phyloP scores from a whole-genome alignment of 2,113 vertebrate species.

The Eupsittula cactorum region DNA sequence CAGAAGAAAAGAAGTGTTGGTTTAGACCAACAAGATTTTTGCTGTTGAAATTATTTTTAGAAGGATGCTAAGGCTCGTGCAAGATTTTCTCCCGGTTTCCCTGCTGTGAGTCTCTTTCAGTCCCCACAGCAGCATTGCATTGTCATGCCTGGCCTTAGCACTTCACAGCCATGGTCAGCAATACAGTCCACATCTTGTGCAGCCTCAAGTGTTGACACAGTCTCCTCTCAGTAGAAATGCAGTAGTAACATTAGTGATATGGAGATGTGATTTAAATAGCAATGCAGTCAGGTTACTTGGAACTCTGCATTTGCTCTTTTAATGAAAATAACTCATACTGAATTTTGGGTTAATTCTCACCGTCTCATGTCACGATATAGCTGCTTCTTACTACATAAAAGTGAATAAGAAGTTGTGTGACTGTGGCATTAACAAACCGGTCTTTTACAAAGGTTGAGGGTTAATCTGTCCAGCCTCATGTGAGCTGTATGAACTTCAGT shows the following conservation, averaged over 20 bases:
- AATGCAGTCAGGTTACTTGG: not conserved
- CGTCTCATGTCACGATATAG: accelerated
- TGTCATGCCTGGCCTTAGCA: not conserved
- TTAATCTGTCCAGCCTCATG: not conserved
- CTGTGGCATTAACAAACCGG: not conserved
- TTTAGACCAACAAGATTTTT: not conserved
- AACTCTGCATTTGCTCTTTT: not conserved
- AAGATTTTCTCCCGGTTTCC: not conserved
- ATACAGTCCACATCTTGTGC: not conserved
- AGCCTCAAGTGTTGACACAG: not conserved
- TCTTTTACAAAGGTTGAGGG: not conserved
- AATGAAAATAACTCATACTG: not conserved
- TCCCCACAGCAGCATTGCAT: not conserved
- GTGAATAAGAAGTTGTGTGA: not conserved
- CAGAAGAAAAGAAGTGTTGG: not conserved
- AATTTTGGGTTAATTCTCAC: not conserved
- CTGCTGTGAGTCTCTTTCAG: too few relatives aligned
- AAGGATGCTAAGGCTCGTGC: not conserved
- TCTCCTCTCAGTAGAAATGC: not conserved
- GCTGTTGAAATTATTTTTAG: not conserved
- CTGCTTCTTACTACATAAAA: not conserved
- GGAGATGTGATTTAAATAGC: not conserved
- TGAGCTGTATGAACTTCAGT: not conserved
- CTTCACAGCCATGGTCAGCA: not conserved
- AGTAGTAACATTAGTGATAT: not conserved